Conservation (phyloP, 2,888 invertebrate genomes). For the Trimorus sp. region DNA sequence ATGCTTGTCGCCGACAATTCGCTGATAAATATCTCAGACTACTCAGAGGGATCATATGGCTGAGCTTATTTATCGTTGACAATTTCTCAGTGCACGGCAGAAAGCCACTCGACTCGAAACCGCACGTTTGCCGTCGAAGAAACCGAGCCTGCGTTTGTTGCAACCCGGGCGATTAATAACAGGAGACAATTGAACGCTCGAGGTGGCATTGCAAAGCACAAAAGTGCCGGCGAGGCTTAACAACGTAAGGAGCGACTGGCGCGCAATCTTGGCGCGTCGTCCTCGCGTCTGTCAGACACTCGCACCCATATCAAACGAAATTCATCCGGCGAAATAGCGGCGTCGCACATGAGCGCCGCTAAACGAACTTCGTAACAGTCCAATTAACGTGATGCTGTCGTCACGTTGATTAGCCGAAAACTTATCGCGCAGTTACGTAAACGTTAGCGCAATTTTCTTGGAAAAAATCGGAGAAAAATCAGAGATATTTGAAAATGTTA, state of each 20-base stretch:
- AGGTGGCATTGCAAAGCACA: constrained; percentile 32
- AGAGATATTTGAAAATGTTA: too few species aligned
- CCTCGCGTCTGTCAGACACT: constrained; percentile 10
- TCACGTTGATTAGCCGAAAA: constrained; percentile 8
- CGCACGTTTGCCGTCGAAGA: too few species aligned
- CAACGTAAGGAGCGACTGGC: constrained; percentile 23
- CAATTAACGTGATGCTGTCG: constrained; percentile 59
- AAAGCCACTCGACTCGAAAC: too few species aligned
- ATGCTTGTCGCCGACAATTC: too few species aligned
- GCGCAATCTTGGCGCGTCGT: constrained; percentile 35
- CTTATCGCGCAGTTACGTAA: constrained; percentile 23
- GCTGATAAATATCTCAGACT: too few species aligned
- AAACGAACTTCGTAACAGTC: constrained; percentile 59
- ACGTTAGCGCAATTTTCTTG: constrained; percentile 15
- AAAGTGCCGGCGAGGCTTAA: constrained; percentile 36
- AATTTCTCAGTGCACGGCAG: neutral
- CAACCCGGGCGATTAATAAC: constrained; percentile 15
- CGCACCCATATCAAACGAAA: constrained; percentile 34
- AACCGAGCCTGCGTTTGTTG: too few species aligned
- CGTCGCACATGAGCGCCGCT: constrained; percentile 45
- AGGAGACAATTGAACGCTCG: constrained; percentile 12
- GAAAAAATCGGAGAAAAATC: too few species aligned
- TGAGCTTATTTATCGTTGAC: neutral
- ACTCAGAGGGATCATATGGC: too few species aligned
- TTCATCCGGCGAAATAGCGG: constrained; percentile 46